These are phyloP conservation scores for Amblyraja radiata DNA, from an alignment of 2,797 vertebrate genomes.

Conservation along the genomic window DNA sequence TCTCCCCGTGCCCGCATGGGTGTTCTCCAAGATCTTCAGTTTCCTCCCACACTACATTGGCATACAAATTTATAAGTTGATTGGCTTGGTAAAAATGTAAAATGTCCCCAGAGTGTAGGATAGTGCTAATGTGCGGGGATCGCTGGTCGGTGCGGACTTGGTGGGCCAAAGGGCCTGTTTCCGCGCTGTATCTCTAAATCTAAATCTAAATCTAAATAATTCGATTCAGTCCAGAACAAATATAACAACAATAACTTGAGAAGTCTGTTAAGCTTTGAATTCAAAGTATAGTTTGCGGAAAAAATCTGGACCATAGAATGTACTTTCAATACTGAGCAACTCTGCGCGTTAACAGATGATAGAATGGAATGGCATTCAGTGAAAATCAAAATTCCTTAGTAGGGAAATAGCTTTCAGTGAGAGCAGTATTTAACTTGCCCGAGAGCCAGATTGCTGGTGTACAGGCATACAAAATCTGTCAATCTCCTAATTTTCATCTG, in stretches of 20 bases:
- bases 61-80: too few relatives aligned
- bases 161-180: too few relatives aligned
- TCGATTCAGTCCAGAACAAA: neutral
- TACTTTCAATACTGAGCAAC: neutral
- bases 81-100: too few relatives aligned
- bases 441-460: neutral
- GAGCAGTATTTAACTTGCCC: neutral
- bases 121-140: too few relatives aligned
- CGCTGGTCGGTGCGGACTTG: too few relatives aligned
- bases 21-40: too few relatives aligned
- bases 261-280: slow-evolving; percentile 7
- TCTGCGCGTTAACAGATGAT: slow-evolving; percentile 19
- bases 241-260: slow-evolving; percentile 6
- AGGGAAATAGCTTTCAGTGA: slow-evolving; percentile 3
- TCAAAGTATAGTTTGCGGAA: neutral
- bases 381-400: neutral
- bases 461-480: neutral
- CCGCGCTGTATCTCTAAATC: too few relatives aligned
- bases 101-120: too few relatives aligned
- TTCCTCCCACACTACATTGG: too few relatives aligned
- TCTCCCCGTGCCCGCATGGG: too few relatives aligned
- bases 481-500: neutral
- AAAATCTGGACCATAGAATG: slow-evolving; percentile 1
- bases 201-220: too few relatives aligned
- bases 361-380: slow-evolving; percentile 4